Evolutionary conservation across 2,888 invertebrate genomes (phyloP).

Genomic region (Drosophila testacea): DNA sequence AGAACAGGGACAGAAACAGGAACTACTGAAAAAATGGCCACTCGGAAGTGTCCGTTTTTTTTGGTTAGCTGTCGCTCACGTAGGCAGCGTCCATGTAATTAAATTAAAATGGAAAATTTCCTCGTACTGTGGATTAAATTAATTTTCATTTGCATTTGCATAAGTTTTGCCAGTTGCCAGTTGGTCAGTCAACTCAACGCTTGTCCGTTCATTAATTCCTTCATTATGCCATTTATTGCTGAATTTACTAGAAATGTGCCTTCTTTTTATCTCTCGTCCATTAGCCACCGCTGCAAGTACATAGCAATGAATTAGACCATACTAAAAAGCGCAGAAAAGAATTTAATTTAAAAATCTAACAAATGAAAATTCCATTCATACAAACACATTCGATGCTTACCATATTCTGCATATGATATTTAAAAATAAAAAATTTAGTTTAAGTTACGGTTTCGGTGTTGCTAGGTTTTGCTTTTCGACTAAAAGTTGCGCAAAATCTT

Average conservation of each 20-base stretch:
- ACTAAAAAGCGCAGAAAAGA: conserved; percentile 7
- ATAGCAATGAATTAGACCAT: conserved; percentile 28
- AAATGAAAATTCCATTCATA: conserved; percentile 10
- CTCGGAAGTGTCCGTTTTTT: conserved; percentile 60
- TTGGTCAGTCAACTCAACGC: conserved; percentile 22
- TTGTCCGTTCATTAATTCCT: conserved; percentile 71
- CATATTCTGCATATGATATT: too few relatives aligned
- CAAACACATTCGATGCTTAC: background rate
- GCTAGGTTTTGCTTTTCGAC: too few relatives aligned
- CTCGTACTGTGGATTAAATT: conserved; percentile 84
- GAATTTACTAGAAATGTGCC: conserved; percentile 63
- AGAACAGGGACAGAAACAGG: conserved; percentile 6
- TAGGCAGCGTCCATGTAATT: conserved; percentile 84
- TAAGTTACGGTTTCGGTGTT: too few relatives aligned
- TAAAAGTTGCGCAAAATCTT: too few relatives aligned
- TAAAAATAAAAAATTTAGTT: too few relatives aligned
- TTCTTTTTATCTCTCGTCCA: conserved; percentile 45
- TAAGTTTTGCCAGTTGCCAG: conserved; percentile 74
- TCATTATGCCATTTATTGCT: conserved; percentile 76
- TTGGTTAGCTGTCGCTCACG: conserved; percentile 83
- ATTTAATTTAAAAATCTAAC: conserved; percentile 34
- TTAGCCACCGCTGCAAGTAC: conserved; percentile 17
- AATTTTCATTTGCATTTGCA: conserved; percentile 85
- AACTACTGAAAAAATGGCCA: conserved; percentile 48
- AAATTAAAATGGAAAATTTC: conserved; percentile 85